Conservation (phyloP, 2,113 vertebrate genomes). For the Terrapene triunguis region DNA sequence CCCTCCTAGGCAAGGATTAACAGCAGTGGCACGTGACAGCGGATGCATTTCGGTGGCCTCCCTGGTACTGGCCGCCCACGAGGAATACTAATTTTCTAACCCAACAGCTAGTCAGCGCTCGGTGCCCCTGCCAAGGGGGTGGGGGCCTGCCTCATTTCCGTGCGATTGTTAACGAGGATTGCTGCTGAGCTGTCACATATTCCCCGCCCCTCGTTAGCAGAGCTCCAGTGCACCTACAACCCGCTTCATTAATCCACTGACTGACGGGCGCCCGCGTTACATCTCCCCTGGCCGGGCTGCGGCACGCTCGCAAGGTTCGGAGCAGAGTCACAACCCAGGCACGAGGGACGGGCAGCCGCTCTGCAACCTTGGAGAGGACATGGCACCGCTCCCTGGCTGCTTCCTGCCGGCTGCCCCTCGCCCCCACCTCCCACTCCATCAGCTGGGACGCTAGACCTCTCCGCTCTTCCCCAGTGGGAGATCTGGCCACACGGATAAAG, state of each 20-base stretch:
- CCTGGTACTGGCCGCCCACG: not conserved
- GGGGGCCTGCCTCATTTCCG: not conserved
- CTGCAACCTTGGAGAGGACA: not conserved
- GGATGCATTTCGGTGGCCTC: no score
- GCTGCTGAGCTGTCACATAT: rapidly evolving
- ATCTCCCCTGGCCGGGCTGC: not conserved
- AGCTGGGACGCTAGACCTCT: no score
- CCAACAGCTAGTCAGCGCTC: not conserved
- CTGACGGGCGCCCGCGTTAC: not conserved
- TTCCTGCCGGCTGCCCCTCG: not conserved
- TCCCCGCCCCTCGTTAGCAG: not conserved
- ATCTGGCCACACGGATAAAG: no score
- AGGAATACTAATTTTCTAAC: not conserved
- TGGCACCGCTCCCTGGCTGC: not conserved
- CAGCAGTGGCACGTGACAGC: not conserved
- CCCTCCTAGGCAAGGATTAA: no score
- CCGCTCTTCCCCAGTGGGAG: no score
- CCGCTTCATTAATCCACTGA: slow-evolving; percentile 37
- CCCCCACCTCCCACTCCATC: not conserved
- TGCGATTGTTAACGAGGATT: rapidly evolving
- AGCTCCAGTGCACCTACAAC: not conserved
- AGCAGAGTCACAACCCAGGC: rapidly evolving
- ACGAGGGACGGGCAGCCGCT: no score
- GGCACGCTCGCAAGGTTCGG: not conserved
- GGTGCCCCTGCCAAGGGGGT: not conserved